A percentile compares a stretch with the other conserved stretches of the same genome.
Evolutionary conservation across 2,797 vertebrate species (phyloP).

Genomic region (Dryobates pubescens): DNA sequence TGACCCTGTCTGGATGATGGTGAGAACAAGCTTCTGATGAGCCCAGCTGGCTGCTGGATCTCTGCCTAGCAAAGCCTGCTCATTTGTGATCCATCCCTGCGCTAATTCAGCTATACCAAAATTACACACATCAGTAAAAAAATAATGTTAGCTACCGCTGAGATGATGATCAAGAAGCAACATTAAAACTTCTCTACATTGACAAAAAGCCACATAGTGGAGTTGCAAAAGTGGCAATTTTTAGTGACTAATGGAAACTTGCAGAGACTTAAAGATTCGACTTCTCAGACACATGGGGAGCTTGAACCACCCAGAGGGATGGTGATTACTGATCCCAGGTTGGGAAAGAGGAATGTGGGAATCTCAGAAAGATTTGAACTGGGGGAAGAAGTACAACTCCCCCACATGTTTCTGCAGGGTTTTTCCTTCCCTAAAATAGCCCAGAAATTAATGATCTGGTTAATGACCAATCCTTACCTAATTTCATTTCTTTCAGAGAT

Average conservation of each 20-base stretch:
- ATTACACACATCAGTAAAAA: constrained; percentile 21
- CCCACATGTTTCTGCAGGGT: neutral
- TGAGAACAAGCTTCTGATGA: neutral
- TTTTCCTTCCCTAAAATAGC: constrained; percentile 33
- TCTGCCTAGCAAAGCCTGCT: neutral
- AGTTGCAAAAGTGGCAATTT: neutral
- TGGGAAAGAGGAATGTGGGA: neutral
- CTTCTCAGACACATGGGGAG: neutral
- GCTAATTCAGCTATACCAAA: neutral
- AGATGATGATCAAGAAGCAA: neutral
- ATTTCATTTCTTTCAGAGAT: constrained; percentile 11
- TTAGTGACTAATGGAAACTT: neutral
- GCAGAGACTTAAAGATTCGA: neutral
- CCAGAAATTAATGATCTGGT: constrained; percentile 33
- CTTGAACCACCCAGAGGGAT: neutral
- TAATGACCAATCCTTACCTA: constrained; percentile 13
- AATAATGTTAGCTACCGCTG: neutral
- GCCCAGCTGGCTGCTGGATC: neutral
- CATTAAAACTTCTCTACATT: neutral
- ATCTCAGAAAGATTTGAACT: neutral
- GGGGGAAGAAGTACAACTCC: neutral
- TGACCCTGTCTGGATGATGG: neutral
- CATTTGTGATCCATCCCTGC: neutral
- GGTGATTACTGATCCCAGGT: neutral
- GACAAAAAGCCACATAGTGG: neutral